Base-by-base conservation (phyloP, 30 jellyfish, hydroid and myxozoan species). In the Pseudorhiza aurosa region DNA sequence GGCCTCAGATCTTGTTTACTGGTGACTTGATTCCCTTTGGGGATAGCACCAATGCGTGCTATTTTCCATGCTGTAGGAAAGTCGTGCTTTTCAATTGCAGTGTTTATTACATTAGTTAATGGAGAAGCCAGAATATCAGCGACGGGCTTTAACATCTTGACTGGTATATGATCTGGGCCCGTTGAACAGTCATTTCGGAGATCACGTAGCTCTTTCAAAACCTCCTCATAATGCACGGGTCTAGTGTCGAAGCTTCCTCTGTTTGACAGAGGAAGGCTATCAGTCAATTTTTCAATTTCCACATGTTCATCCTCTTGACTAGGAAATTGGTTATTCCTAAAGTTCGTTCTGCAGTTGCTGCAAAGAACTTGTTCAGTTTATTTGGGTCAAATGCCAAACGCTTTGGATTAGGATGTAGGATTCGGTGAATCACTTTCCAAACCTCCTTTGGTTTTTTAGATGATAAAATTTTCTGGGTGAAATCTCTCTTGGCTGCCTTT, bases 101-200 rank as follows among this genome's bases (percentile, higher is more conserved):
- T 27, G 81, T 68, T 68, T n/a, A 68, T 55, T 9, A 68, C 40
- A 33, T 30, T 6, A 51, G 81, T 15, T 10, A 82, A 36, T 68
- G 88, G 88, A 0, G 82, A 82, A 37, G 58, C 94, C 43, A 82
- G 53, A 36, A 24, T 19, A 21, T 70, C 87, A 18, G 81, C 88
- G 14, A 68, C 81, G 42, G 80, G 69, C 36, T 55, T 82, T 24
- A 82, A 0, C 65, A 82, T 19, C 53, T 82, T 82, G 76, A 65
- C 78, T 40, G 92, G 87, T 30, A 58, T 37, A 74, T 72, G 85
- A 72, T 72, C 75, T 45, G 85, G 85, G 33, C 92, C 92, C 26
- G 92, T 81, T 62, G 87, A 63, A 30, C 65, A 53, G 45, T 56
- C 77, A 32, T 19, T 74, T 70, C 71, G 84, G 26, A 49, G 84